Evolutionary conservation across 2,888 invertebrate species (phyloP).

Genomic region (Torymus auratus): DNA sequence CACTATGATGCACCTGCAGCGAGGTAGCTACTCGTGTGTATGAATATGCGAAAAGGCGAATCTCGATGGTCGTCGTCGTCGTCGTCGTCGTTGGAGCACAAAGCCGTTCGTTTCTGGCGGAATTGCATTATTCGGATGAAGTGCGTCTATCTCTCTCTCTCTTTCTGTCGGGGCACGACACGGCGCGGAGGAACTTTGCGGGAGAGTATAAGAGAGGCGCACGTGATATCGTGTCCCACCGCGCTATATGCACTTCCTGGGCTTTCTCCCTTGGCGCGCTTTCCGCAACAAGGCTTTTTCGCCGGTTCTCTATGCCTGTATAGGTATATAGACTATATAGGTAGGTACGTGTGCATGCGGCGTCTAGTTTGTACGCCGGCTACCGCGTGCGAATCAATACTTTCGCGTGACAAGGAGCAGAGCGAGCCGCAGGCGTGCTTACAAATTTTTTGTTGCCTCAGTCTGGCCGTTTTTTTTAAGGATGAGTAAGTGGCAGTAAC

Average conservation of each 20-base stretch:
- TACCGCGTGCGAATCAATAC: constrained; percentile 19
- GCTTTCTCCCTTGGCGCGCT: too few species aligned
- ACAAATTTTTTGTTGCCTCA: too few species aligned
- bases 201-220: too few species aligned
- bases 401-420: constrained; percentile 20
- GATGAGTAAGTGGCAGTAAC: too few species aligned
- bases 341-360: too few species aligned
- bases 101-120: constrained; percentile 11
- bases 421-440: too few species aligned
- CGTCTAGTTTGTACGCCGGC: neutral
- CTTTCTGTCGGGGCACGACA: neutral
- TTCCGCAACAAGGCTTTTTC: too few species aligned
- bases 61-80: constrained; percentile 14
- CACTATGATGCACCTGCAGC: neutral
- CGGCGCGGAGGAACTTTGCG: neutral
- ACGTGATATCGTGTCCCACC: too few species aligned
- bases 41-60: constrained; percentile 22
- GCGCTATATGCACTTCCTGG: too few species aligned
- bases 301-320: neutral
- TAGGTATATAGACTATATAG: neutral
- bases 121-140: constrained; percentile 37
- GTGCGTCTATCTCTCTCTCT: constrained; percentile 1
- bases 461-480: too few species aligned
- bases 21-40: neutral
- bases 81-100: neutral